Evolutionary conservation across 2,797 vertebrate genomes (phyloP).

Genomic region (Danio albolineatus): DNA sequence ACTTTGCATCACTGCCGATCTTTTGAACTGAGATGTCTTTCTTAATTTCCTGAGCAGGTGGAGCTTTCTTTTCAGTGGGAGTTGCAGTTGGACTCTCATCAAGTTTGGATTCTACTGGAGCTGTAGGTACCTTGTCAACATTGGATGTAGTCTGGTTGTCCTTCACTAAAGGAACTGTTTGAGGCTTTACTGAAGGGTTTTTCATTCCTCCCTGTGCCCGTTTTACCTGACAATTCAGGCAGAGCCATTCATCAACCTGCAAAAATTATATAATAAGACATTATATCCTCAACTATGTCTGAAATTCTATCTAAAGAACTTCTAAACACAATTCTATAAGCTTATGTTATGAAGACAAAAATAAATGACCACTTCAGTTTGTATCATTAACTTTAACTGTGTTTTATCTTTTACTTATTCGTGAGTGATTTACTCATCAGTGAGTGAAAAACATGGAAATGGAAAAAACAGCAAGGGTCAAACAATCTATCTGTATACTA

Average conservation of each 20-base stretch:
- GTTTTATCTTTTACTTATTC: not conserved
- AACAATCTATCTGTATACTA: not conserved
- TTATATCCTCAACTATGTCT: not conserved
- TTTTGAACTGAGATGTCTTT: constrained; percentile 7
- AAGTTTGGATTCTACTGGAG: constrained; percentile 46
- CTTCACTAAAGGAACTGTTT: constrained; percentile 34
- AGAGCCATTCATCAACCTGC: constrained; percentile 89
- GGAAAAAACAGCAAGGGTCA: not conserved
- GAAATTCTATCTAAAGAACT: not conserved
- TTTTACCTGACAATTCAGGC: constrained; percentile 95
- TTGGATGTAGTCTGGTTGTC: constrained; percentile 15
- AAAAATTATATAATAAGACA: constrained; percentile 31
- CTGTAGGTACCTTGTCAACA: constrained; percentile 10
- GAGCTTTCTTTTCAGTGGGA: constrained; percentile 27
- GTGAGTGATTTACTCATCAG: not conserved
- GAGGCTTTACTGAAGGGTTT: constrained; percentile 68
- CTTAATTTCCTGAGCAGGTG: constrained; percentile 8
- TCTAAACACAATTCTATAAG: not conserved
- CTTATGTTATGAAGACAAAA: not conserved
- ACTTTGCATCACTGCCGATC: constrained; percentile 16
- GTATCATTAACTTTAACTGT: not conserved
- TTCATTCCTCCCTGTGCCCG: constrained; percentile 79
- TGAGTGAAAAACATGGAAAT: not conserved
- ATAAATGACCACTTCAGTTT: not conserved
- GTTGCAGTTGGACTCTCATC: constrained; percentile 69